Percentiles rank a stretch among this genome's conserved stretches.
Conservation (phyloP, 1,140 invertebrate species). For the Euwallacea similis region DNA sequence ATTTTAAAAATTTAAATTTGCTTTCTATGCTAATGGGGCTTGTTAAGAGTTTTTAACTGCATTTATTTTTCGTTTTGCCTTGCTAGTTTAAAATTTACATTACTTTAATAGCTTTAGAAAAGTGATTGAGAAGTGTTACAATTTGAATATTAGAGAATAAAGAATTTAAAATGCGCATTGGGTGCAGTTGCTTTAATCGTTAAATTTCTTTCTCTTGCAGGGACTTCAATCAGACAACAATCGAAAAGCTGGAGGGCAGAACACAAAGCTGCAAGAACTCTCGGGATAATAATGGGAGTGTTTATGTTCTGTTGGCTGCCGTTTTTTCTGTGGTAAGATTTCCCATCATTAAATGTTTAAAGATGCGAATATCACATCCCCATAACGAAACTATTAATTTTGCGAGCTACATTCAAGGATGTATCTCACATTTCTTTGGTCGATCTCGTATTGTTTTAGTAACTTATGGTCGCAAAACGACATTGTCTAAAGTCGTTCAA, state of each 20-base stretch:
- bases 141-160: neutral
- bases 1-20: conserved; percentile 5
- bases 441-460: no score
- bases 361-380: no score
- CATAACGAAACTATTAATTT: no score
- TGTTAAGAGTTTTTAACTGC: conserved; percentile 7
- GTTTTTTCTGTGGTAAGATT: conserved; percentile 78
- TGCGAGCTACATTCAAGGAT: no score
- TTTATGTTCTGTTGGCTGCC: conserved; percentile 89
- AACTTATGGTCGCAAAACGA: no score
- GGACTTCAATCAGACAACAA: conserved; percentile 52
- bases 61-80: neutral
- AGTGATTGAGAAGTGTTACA: neutral
- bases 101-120: neutral
- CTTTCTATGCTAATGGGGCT: neutral
- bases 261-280: conserved; percentile 89
- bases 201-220: conserved; percentile 45
- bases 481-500: no score
- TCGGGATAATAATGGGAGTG: conserved; percentile 88
- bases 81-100: neutral
- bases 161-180: neutral
- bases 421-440: no score
- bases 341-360: no score
- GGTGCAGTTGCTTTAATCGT: neutral
- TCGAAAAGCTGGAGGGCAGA: conserved; percentile 75